These are phyloP conservation scores for Caenorhabditis remanei DNA, from an alignment of 1,140 invertebrate genomes.

Conservation along the genomic window DNA sequence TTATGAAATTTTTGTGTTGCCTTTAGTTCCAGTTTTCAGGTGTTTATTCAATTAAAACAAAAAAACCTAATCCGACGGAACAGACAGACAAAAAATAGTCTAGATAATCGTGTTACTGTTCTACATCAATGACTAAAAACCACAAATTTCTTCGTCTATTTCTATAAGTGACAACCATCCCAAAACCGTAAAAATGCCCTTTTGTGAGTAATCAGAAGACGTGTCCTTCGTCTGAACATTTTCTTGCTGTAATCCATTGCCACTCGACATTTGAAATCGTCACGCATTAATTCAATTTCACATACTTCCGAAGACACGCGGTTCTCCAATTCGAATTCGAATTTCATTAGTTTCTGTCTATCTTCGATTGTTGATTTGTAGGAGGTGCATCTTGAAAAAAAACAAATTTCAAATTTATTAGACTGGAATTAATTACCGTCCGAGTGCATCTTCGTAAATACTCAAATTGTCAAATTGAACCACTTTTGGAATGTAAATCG, in stretches of 20 bases:
- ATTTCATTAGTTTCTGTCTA: slow-evolving; percentile 36
- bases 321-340: slow-evolving; percentile 43
- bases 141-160: neutral
- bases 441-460: slow-evolving; percentile 41
- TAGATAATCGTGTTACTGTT: slow-evolving; percentile 14
- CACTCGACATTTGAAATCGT: slow-evolving; percentile 45
- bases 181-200: slow-evolving; percentile 41
- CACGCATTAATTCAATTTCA: slow-evolving; percentile 51
- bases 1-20: neutral
- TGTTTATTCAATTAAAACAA: slow-evolving; percentile 23
- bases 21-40: neutral
- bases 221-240: slow-evolving; percentile 45
- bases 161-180: slow-evolving; percentile 39
- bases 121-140: neutral
- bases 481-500: slow-evolving; percentile 28
- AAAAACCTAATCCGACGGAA: neutral
- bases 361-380: slow-evolving; percentile 45
- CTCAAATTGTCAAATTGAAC: slow-evolving; percentile 49
- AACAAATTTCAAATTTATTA: neutral
- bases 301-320: slow-evolving; percentile 36
- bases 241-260: slow-evolving; percentile 52
- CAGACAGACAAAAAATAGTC: neutral
- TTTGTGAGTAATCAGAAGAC: slow-evolving; percentile 48
- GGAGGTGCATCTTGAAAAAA: slow-evolving; percentile 11
- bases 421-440: slow-evolving; percentile 1